These are phyloP conservation scores for Dromaius novaehollandiae DNA, from an alignment of 2,113 vertebrate species.

Conservation along the genomic window DNA sequence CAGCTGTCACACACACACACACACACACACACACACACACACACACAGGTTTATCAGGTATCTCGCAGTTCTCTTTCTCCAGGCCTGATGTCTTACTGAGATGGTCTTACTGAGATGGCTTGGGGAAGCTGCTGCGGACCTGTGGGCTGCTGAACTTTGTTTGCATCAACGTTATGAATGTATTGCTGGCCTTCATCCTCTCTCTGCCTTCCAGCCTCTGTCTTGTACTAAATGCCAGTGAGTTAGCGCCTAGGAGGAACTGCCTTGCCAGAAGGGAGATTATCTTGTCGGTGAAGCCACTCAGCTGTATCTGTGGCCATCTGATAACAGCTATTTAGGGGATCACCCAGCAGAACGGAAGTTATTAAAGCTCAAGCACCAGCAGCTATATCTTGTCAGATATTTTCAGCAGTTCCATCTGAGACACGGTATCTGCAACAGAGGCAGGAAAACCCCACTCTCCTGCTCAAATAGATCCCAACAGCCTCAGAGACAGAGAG, in stretches of 20 bases:
- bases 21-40: neutral
- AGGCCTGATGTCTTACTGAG: neutral
- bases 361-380: neutral
- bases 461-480: neutral
- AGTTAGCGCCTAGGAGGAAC: neutral
- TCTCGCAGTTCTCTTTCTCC: neutral
- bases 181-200: neutral
- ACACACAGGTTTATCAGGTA: neutral
- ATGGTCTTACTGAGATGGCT: neutral
- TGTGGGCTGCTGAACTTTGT: neutral
- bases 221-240: neutral
- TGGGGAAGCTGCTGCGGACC: neutral
- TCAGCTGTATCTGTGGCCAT: neutral
- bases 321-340: neutral
- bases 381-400: fast-evolving
- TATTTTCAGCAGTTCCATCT: neutral
- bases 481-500: neutral
- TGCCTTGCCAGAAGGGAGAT: neutral
- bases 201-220: neutral
- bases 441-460: neutral
- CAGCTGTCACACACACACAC: neutral
- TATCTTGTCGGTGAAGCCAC: neutral
- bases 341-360: neutral
- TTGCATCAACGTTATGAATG: neutral
- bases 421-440: fast-evolving